Percentiles rank a stretch among this genome's conserved stretches.
Conservation (phyloP, 2,797 vertebrate species). For the Phrynocephalus vlangalii region DNA sequence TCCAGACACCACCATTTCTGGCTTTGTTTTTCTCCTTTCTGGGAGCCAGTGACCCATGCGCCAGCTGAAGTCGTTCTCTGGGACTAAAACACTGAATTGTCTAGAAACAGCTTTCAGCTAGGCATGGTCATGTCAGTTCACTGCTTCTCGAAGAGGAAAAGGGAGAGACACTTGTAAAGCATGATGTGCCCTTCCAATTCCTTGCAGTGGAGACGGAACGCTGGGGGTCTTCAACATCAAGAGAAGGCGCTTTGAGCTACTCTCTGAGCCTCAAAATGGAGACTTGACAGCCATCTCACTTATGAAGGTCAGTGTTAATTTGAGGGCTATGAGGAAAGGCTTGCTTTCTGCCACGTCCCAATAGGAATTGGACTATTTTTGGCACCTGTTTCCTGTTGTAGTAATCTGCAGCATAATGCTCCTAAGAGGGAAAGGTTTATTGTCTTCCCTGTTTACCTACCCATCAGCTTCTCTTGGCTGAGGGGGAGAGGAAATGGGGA, state of each 20-base stretch:
- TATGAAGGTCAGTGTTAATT: constrained; percentile 83
- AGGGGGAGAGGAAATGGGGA: too few species aligned
- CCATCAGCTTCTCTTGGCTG: neutral
- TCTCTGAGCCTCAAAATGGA: constrained; percentile 90
- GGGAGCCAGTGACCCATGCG: neutral
- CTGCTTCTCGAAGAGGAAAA: neutral
- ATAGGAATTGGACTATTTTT: neutral
- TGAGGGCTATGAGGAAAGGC: neutral
- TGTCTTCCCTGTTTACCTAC: neutral
- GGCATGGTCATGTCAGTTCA: neutral
- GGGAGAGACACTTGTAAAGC: neutral
- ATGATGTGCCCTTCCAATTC: neutral
- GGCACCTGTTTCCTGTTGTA: too few species aligned
- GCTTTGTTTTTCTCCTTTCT: accelerated
- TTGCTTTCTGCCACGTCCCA: too few species aligned
- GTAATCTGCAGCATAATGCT: neutral
- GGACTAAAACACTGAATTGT: neutral
- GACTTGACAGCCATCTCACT: constrained; percentile 91
- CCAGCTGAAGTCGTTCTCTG: neutral
- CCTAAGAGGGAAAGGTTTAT: neutral
- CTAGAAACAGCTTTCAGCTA: neutral
- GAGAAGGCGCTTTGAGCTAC: constrained; percentile 89
- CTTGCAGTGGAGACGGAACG: constrained; percentile 90
- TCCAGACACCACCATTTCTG: neutral
- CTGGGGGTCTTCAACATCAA: constrained; percentile 93